Evolutionary conservation across 2,113 vertebrate species (phyloP).

Genomic region (Actenoides lindsayi): DNA sequence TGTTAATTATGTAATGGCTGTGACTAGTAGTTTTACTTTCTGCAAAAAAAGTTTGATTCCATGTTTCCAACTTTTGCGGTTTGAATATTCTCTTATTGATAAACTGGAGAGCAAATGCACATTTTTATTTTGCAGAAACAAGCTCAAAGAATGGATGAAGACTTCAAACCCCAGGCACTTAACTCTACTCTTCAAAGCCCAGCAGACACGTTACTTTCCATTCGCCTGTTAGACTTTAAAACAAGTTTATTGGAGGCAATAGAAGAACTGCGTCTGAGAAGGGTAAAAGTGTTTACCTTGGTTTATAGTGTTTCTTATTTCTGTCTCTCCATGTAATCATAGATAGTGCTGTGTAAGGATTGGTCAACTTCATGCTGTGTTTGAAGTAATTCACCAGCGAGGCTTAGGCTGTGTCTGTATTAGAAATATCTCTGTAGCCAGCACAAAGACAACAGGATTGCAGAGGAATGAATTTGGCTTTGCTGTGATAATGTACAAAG

Average conservation of each 20-base stretch:
- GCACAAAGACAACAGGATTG: not conserved
- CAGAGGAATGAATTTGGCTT: not conserved
- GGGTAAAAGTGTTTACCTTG: conserved; percentile 75
- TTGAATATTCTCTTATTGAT: not conserved
- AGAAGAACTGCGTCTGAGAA: conserved; percentile 89
- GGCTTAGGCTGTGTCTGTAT: not conserved
- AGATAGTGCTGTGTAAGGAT: not conserved
- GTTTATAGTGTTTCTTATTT: not conserved
- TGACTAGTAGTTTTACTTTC: not conserved
- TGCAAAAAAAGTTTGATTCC: not conserved
- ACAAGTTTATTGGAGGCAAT: conserved; percentile 84
- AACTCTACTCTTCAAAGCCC: conserved; percentile 64
- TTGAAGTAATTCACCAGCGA: not conserved
- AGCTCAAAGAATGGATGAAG: conserved; percentile 68
- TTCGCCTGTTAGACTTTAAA: conserved; percentile 90
- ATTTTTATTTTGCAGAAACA: conserved; percentile 65
- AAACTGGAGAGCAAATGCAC: not conserved
- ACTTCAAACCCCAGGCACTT: conserved; percentile 24
- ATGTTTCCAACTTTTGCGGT: not conserved
- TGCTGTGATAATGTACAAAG: not conserved
- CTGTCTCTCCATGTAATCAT: not conserved
- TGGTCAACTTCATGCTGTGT: not conserved
- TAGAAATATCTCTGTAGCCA: not conserved
- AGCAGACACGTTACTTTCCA: conserved; percentile 80
- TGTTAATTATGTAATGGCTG: not conserved